Percentiles rank a stretch among this genome's conserved stretches.
phyloP scores from a whole-genome alignment of 2,888 invertebrate genomes.

The Helleia helle region DNA sequence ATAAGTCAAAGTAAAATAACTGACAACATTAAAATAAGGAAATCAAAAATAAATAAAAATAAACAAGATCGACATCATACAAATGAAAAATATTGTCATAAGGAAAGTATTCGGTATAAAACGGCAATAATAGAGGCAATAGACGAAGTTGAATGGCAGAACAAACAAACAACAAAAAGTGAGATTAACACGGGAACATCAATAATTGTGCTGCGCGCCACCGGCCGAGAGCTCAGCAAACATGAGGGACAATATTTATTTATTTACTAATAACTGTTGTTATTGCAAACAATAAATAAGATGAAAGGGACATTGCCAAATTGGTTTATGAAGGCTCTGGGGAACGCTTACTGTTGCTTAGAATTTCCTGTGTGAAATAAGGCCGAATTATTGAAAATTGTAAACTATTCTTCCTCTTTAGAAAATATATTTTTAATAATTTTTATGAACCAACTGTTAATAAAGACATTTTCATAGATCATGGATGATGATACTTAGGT shows the following conservation, averaged over 20 bases:
- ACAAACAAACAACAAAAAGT: conserved; percentile 39
- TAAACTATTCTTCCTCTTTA: no score
- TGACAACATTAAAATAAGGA: no score
- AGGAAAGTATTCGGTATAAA: conserved; percentile 14
- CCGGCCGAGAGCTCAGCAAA: conserved; percentile 50
- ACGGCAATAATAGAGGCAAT: conserved; percentile 30
- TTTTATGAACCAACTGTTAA: no score
- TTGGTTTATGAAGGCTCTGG: conserved; percentile 63
- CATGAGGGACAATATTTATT: conserved; percentile 65
- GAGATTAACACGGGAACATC: conserved; percentile 48
- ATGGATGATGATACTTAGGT: no score
- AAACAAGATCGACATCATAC: no score
- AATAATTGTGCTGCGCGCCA: conserved; percentile 57
- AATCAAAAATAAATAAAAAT: no score
- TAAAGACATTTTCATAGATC: no score
- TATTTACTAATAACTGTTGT: conserved; percentile 63
- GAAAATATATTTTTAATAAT: no score
- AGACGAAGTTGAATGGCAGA: conserved; percentile 26
- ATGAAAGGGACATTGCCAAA: conserved; percentile 61
- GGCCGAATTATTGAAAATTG: no score
- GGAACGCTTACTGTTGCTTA: conserved; percentile 34
- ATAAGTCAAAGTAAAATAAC: no score
- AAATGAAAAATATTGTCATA: no score
- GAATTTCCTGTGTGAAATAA: not conserved
- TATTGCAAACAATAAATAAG: conserved; percentile 62